These are phyloP conservation scores for Magallana angulata DNA, from an alignment of 1,140 invertebrate species.

Conservation along the genomic window DNA sequence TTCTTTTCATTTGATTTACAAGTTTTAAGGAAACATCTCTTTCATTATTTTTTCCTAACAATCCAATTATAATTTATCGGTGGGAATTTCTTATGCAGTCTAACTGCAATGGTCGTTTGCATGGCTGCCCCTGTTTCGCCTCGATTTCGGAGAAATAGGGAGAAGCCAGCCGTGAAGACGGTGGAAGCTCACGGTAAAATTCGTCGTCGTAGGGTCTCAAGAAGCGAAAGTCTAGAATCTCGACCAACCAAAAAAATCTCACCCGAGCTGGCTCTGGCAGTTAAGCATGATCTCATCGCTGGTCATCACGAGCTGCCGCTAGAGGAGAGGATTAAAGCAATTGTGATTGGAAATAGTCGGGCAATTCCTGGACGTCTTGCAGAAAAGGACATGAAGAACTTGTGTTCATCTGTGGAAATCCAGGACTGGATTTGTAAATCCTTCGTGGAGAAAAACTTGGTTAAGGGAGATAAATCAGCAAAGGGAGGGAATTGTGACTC, in stretches of 20 bases:
- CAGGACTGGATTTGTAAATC: constrained; percentile 18
- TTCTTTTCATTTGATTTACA: no score
- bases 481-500: not conserved
- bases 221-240: not conserved
- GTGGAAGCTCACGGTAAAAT: constrained; percentile 26
- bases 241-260: constrained; percentile 24
- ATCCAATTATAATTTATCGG: no score
- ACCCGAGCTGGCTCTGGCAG: not conserved
- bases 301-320: not conserved
- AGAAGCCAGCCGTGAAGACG: not conserved
- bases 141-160: constrained; percentile 35
- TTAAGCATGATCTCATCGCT: not conserved
- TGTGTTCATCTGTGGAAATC: not conserved
- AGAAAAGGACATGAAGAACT: not conserved
- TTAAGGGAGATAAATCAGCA: not conserved
- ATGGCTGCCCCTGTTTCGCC: constrained; percentile 35
- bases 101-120: constrained; percentile 32
- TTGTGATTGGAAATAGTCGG: constrained; percentile 37
- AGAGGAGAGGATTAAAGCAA: constrained; percentile 52
- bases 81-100: constrained; percentile 4
- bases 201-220: constrained; percentile 3
- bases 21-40: no score
- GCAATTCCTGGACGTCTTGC: not conserved
- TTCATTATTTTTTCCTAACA: no score
- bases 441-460: not conserved